phyloP scores from a whole-genome alignment of 2,888 invertebrate genomes.

The Hipparchia sbordonii region DNA sequence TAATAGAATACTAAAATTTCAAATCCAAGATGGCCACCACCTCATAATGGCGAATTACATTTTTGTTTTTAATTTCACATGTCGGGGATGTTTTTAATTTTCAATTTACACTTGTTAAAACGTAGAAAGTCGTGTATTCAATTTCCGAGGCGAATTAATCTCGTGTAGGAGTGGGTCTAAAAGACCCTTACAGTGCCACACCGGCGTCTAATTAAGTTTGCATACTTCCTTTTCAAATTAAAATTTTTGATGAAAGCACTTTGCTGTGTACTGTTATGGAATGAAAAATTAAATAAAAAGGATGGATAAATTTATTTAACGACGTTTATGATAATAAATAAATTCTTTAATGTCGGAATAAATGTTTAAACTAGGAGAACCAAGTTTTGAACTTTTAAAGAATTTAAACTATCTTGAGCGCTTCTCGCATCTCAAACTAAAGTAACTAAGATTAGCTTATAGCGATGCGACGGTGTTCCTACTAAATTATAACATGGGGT shows the following conservation, averaged over 20 bases:
- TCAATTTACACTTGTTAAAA: not conserved
- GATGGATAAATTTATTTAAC: constrained; percentile 26
- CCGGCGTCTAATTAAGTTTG: constrained; percentile 39
- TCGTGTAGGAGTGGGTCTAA: constrained; percentile 31
- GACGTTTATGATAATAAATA: constrained; percentile 13
- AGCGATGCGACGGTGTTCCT: too few species aligned
- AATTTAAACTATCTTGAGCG: too few species aligned
- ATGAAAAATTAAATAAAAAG: constrained; percentile 27
- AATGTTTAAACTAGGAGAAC: too few species aligned
- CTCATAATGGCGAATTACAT: too few species aligned
- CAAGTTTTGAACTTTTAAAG: too few species aligned
- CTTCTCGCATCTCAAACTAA: too few species aligned
- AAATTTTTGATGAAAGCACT: constrained; percentile 38
- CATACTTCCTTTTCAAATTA: constrained; percentile 38
- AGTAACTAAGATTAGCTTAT: too few species aligned
- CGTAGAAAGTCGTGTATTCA: constrained; percentile 32
- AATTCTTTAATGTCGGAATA: not conserved
- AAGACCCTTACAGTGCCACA: constrained; percentile 31
- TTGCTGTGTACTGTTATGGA: constrained; percentile 29
- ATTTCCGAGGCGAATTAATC: constrained; percentile 36
- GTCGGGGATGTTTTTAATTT: too few species aligned
- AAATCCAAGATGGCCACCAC: too few species aligned
- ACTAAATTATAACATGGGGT: too few species aligned
- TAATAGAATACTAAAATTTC: too few species aligned
- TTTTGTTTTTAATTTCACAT: too few species aligned